Percentiles rank a stretch among this genome's conserved stretches.
These are phyloP conservation scores for Tragelaphus buxtoni DNA, from an alignment of 2,113 vertebrate genomes.

Conservation along the genomic window DNA sequence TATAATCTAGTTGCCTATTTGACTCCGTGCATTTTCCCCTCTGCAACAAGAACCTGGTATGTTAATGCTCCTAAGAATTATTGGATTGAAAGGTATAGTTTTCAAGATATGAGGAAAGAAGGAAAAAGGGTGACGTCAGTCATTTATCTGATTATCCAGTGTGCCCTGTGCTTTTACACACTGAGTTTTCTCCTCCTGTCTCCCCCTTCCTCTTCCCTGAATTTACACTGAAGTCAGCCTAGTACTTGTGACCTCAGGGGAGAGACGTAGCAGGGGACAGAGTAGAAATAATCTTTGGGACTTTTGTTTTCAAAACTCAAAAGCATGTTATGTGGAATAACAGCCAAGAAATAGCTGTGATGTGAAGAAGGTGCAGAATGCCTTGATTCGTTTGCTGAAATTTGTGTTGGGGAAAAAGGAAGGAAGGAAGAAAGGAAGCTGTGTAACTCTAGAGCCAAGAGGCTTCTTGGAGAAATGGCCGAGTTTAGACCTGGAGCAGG, in stretches of 20 bases:
- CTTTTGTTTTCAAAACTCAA: not conserved
- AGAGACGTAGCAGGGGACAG: rapidly evolving
- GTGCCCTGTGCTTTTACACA: not conserved
- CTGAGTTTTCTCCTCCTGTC: not conserved
- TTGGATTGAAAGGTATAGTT: not conserved
- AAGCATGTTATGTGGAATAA: not conserved
- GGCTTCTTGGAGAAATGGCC: not conserved
- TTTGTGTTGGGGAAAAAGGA: not conserved
- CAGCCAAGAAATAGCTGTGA: not conserved
- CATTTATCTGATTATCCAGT: not conserved
- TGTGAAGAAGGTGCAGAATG: not conserved
- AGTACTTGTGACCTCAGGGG: not conserved
- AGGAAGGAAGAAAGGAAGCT: not conserved
- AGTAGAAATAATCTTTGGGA: too few relatives aligned
- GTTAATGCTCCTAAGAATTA: not conserved
- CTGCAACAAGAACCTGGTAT: not conserved
- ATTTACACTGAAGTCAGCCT: not conserved
- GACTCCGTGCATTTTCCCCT: not conserved
- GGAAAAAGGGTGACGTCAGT: not conserved
- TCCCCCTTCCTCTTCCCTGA: not conserved
- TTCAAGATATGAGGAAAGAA: not conserved
- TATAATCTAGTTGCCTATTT: not conserved
- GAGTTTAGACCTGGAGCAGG: not conserved
- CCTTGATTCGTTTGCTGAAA: not conserved
- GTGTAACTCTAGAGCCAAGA: not conserved